Conservation (phyloP, 2,888 invertebrate species). For the Micoletzkya japonica region DNA sequence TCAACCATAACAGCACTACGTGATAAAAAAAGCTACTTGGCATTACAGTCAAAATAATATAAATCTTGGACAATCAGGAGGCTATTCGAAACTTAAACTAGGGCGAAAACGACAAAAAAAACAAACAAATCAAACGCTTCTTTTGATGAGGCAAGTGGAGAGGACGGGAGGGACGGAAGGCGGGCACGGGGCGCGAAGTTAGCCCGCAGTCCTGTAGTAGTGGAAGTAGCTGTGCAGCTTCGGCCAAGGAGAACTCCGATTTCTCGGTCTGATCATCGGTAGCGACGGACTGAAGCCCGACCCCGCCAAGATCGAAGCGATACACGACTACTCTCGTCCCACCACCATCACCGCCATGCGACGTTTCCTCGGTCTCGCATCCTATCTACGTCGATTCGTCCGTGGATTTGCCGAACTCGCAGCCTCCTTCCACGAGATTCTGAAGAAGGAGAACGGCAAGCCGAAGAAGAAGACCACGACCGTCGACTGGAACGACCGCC, state of each 20-base stretch:
- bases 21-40: too few relatives aligned
- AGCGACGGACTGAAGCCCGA: slow-evolving; percentile 38
- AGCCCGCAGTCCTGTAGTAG: too few relatives aligned
- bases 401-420: slow-evolving; percentile 35
- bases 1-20: too few relatives aligned
- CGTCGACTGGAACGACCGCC: slow-evolving; percentile 29
- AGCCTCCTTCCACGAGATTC: slow-evolving; percentile 35
- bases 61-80: too few relatives aligned
- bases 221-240: too few relatives aligned
- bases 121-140: too few relatives aligned
- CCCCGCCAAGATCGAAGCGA: slow-evolving; percentile 33
- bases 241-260: slow-evolving; percentile 35
- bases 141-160: too few relatives aligned
- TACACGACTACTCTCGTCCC: slow-evolving; percentile 31
- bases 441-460: slow-evolving; percentile 27
- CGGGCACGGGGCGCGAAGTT: too few relatives aligned
- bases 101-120: too few relatives aligned
- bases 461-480: neutral
- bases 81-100: too few relatives aligned
- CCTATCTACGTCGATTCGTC: slow-evolving; percentile 41
- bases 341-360: slow-evolving; percentile 29
- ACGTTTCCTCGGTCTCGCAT: slow-evolving; percentile 35
- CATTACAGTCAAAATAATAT: too few relatives aligned
- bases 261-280: slow-evolving; percentile 39
- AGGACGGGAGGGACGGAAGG: too few relatives aligned